Percentiles rank a stretch among this genome's conserved stretches.
Conservation (phyloP, 1,140 invertebrate genomes). For the Lanistes nyassanus region DNA sequence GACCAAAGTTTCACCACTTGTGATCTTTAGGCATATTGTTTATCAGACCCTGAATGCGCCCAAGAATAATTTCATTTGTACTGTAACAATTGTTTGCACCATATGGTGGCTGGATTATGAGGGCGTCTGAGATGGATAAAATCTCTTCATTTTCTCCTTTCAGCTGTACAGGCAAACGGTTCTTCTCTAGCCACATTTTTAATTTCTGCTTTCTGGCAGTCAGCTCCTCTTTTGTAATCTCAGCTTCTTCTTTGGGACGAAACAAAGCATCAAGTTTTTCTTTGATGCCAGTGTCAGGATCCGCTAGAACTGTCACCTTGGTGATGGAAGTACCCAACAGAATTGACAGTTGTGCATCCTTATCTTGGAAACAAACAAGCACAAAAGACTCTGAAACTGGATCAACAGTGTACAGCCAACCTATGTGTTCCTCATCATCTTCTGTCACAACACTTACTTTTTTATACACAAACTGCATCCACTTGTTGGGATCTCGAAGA, state of each 20-base stretch:
- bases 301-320: constrained; percentile 41
- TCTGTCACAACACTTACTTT: constrained; percentile 47
- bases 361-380: constrained; percentile 49
- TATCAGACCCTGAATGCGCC: constrained; percentile 63
- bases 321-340: constrained; percentile 49
- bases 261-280: constrained; percentile 51
- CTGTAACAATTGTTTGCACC: constrained; percentile 56
- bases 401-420: constrained; percentile 64
- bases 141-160: constrained; percentile 42
- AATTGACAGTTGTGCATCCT: constrained; percentile 40
- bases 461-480: constrained; percentile 60
- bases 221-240: constrained; percentile 47
- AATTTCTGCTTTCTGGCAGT: constrained; percentile 47
- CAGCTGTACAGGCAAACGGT: constrained; percentile 55
- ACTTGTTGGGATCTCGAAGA: constrained; percentile 58
- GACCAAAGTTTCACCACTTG: constrained; percentile 50
- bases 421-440: constrained; percentile 48
- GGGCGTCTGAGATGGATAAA: constrained; percentile 55
- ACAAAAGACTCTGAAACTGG: constrained; percentile 61
- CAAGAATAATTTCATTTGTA: constrained; percentile 64
- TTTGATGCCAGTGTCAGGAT: constrained; percentile 43
- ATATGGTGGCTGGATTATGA: constrained; percentile 62
- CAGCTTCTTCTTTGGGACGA: constrained; percentile 29
- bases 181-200: constrained; percentile 59
- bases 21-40: constrained; percentile 63